phyloP scores from a whole-genome alignment of 2,888 invertebrate genomes.

The Barypeithes pellucidus region DNA sequence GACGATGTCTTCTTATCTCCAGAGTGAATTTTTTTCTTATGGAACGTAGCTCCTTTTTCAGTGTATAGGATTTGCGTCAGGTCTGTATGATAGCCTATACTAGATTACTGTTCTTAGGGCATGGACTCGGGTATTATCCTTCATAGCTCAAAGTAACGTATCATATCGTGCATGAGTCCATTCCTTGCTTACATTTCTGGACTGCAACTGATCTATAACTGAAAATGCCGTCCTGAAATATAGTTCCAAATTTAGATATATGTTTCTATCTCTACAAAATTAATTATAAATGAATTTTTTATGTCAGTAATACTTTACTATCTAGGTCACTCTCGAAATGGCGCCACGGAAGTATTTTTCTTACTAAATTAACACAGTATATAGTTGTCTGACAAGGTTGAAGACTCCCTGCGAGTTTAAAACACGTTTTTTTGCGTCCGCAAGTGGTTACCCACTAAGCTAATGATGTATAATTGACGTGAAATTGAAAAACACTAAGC shows the following conservation, averaged over 20 bases:
- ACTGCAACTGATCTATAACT: too few species aligned
- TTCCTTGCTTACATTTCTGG: too few species aligned
- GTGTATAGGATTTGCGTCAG: too few species aligned
- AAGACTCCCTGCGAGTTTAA: slow-evolving; percentile 29
- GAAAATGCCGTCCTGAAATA: neutral
- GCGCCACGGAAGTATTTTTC: slow-evolving; percentile 58
- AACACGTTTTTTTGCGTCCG: slow-evolving; percentile 28
- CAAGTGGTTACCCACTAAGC: slow-evolving; percentile 30
- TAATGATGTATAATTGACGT: slow-evolving; percentile 31
- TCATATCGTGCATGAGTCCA: too few species aligned
- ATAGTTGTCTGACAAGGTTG: slow-evolving; percentile 31
- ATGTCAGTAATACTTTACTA: slow-evolving; percentile 15
- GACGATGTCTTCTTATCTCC: too few species aligned
- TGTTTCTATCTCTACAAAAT: slow-evolving; percentile 4
- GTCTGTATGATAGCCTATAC: too few species aligned
- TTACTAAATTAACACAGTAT: slow-evolving; percentile 55
- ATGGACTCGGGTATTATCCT: too few species aligned
- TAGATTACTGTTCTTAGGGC: too few species aligned
- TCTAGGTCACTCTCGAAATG: slow-evolving; percentile 53
- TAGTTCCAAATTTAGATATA: neutral
- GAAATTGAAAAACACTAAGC: slow-evolving; percentile 34
- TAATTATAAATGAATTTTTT: slow-evolving; percentile 12
- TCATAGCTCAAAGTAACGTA: too few species aligned
- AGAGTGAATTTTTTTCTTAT: too few species aligned
- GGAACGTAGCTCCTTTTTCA: too few species aligned